phyloP scores from a whole-genome alignment of 2,888 invertebrate species.

The Aspidiotus destructor region DNA sequence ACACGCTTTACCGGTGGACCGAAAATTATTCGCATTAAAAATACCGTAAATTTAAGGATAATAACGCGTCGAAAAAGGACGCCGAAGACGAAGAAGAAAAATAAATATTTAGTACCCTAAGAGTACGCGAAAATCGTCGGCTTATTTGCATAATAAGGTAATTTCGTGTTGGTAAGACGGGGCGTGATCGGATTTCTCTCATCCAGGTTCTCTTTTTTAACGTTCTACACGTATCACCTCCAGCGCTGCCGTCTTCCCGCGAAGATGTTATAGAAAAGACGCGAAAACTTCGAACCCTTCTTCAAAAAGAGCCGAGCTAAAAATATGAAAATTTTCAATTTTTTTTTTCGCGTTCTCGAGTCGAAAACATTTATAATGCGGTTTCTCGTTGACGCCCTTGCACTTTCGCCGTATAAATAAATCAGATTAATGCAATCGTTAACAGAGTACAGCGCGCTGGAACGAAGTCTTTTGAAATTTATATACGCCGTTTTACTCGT shows the following conservation, averaged over 20 bases:
- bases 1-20: conserved; percentile 4
- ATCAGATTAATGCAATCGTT: too few species aligned
- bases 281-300: not conserved
- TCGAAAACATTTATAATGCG: not conserved
- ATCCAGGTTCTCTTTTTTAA: not conserved
- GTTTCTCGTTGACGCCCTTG: too few species aligned
- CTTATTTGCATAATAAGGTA: conserved; percentile 28
- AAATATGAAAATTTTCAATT: conserved; percentile 4
- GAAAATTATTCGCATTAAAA: conserved; percentile 4
- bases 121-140: conserved; percentile 24
- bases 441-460: too few species aligned
- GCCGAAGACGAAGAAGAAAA: not conserved
- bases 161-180: conserved; percentile 9
- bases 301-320: not conserved
- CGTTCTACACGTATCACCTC: not conserved
- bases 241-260: not conserved
- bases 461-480: too few species aligned
- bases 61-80: not conserved
- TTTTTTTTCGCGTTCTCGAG: conserved; percentile 1
- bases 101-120: conserved; percentile 2
- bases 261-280: not conserved
- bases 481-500: too few species aligned
- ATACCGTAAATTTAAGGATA: conserved; percentile 4
- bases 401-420: too few species aligned
- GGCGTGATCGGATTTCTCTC: conserved; percentile 4